Base-by-base conservation (phyloP, 2,113 vertebrate genomes). In the Herpetotheres cachinnans region DNA sequence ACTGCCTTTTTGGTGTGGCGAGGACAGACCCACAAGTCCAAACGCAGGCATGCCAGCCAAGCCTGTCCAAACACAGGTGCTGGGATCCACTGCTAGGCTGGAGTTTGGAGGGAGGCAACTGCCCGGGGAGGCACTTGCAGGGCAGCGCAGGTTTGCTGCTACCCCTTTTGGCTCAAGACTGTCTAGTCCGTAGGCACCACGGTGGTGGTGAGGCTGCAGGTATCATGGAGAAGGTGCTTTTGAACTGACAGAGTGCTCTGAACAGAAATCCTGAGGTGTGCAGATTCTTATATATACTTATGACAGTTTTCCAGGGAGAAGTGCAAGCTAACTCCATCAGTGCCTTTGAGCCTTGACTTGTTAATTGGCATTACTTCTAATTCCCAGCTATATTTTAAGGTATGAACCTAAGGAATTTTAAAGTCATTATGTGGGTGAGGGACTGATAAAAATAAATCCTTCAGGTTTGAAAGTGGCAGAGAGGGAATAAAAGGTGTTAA, bases 291-390 rank as follows among this genome's bases (percentile, higher is more conserved):
- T 92, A 67, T 90, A 82, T 90, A 88, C 95, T 85, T 95, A 89
- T 38, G 93, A 92, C 34, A 55, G 93, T 96, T 97, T 98, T 97
- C 84, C 79, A 96, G 70, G 82, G 96, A 96, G 96, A 98, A 97
- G 93, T 93, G 88, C 76, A 96, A 92, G 95, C 95, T 97, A 97
- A 97, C 97, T 98, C 97, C 96, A 96, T 98, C 96, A 97, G 97
- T 94, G 97, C 97, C 97, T 98, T 96, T 97, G 98, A 98, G 98
- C 96, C 96, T 95, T 98, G 96, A 93, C 97, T 98, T 98, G 97
- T 98, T 99, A 99, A 98, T 98, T 99, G 98, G 97, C 97, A 98
- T 98, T 98, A 96, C 96, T 98, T 98, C 96, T 97, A 98, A 97
- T 98, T 98, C 97, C 98, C 97, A 98, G 95, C 97, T 98, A 98